These are phyloP conservation scores for Caenorhabditis remanei DNA, from an alignment of 1,140 invertebrate species.

Conservation along the genomic window DNA sequence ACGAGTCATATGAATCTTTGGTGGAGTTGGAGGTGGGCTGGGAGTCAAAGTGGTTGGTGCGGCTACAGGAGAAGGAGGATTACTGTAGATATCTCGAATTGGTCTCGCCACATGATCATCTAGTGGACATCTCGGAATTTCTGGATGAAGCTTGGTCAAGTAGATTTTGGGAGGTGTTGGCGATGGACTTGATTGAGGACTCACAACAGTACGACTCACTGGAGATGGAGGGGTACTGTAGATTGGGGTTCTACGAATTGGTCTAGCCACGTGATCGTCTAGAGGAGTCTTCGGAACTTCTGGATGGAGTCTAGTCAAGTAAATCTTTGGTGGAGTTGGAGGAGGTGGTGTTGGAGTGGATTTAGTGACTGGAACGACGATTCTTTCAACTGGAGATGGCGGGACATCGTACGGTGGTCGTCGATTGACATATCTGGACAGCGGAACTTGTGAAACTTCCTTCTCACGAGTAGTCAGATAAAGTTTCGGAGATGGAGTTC, in stretches of 20 bases:
- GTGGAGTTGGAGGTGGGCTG: not conserved
- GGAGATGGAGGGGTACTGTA: not conserved
- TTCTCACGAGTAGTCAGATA: not conserved
- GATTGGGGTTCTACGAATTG: not conserved
- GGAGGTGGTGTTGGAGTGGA: not conserved
- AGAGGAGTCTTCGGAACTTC: not conserved
- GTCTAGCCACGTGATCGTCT: not conserved
- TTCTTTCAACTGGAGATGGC: not conserved
- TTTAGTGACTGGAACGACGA: not conserved
- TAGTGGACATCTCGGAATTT: slow-evolving; percentile 22
- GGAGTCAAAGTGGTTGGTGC: not conserved
- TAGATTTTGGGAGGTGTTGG: not conserved
- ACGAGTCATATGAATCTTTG: not conserved
- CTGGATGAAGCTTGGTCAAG: not conserved
- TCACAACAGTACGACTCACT: not conserved
- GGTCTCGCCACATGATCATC: not conserved
- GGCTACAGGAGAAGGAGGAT: not conserved
- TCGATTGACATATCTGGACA: not conserved
- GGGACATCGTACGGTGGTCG: not conserved
- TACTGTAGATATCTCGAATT: not conserved
- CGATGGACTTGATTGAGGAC: not conserved
- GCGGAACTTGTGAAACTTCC: not conserved
- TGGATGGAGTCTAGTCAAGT: not conserved
- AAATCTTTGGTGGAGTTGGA: not conserved
- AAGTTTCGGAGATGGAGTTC: not conserved